Evolutionary conservation across 2,113 vertebrate genomes (phyloP).

Genomic region (Myotis lucifugus): DNA sequence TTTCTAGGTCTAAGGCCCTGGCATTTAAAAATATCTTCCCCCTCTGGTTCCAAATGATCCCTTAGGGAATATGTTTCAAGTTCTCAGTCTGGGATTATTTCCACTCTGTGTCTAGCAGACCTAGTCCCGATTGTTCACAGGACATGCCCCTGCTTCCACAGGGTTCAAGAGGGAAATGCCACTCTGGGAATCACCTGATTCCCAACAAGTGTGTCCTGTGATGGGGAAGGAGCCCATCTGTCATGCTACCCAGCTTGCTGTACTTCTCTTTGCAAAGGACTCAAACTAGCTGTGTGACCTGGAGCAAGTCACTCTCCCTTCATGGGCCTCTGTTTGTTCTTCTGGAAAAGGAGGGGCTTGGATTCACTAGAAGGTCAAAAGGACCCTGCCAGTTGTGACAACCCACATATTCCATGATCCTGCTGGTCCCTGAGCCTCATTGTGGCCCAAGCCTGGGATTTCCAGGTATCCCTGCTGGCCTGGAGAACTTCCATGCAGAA

Average conservation of each 20-base stretch:
- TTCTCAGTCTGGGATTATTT: constrained; percentile 48
- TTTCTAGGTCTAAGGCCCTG: constrained; percentile 39
- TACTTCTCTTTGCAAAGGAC: background rate
- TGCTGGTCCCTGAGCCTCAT: background rate
- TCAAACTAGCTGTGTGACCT: background rate
- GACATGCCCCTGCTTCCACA: background rate
- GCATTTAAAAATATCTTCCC: constrained; percentile 67
- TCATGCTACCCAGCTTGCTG: background rate
- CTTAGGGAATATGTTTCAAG: constrained; percentile 37
- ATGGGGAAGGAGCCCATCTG: background rate
- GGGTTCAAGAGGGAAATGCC: background rate
- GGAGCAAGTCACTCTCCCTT: background rate
- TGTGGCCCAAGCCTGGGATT: background rate
- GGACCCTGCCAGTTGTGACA: background rate
- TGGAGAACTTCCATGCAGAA: constrained; percentile 20
- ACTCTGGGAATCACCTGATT: background rate
- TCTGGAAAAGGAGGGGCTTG: background rate
- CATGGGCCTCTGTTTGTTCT: background rate
- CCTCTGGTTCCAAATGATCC: constrained; percentile 22
- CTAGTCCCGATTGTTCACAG: background rate
- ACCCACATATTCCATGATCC: background rate
- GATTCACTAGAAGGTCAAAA: background rate
- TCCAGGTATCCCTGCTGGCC: constrained; percentile 43
- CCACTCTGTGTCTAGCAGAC: constrained; percentile 10
- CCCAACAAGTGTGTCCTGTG: background rate